Conservation (phyloP, 1,140 invertebrate species). For the Chymomyza costata region DNA sequence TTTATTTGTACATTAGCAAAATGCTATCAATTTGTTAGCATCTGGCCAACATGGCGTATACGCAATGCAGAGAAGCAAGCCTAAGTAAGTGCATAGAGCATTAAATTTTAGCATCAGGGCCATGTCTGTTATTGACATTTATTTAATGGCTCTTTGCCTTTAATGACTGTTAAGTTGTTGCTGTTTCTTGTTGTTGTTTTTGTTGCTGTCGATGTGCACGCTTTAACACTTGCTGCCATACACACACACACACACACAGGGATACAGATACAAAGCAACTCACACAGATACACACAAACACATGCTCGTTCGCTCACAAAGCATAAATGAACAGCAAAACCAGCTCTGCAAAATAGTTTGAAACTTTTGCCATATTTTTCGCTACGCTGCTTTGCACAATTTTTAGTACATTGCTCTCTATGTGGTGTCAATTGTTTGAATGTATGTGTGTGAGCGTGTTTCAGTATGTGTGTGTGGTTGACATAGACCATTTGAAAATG, state of each 20-base stretch:
- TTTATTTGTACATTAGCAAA: conserved; percentile 47
- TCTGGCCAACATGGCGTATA: conserved; percentile 30
- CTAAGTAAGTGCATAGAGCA: background rate
- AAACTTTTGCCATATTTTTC: conserved; percentile 51
- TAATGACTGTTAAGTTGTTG: conserved; percentile 39
- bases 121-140: conserved; percentile 55
- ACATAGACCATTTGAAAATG: conserved; percentile 55
- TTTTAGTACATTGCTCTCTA: conserved; percentile 44
- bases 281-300: background rate
- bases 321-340: conserved; percentile 1
- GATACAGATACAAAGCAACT: background rate
- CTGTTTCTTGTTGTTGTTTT: background rate
- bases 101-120: conserved; percentile 1
- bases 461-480: conserved; percentile 18
- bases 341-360: conserved; percentile 25
- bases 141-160: conserved; percentile 44
- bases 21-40: conserved; percentile 48
- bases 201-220: conserved; percentile 18
- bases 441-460: background rate
- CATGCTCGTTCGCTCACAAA: background rate
- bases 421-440: background rate
- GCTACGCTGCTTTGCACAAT: conserved; percentile 40
- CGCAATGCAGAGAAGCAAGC: conserved; percentile 48
- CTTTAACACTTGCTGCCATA: conserved; percentile 35
- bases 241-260: background rate